Evolutionary conservation across 2,113 vertebrate genomes (phyloP).

Genomic region (Tricholaema leucomelas): DNA sequence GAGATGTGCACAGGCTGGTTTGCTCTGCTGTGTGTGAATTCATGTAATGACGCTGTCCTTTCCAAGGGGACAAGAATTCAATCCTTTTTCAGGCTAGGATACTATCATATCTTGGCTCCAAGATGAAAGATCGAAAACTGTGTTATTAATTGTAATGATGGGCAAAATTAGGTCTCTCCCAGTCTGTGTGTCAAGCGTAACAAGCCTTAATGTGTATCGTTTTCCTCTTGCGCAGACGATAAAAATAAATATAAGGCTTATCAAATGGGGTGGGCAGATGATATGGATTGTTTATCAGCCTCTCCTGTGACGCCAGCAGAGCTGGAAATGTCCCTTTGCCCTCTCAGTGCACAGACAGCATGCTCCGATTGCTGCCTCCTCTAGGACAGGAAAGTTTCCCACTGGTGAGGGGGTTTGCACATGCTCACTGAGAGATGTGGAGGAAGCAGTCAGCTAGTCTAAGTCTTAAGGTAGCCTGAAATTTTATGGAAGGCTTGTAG

Average conservation of each 20-base stretch:
- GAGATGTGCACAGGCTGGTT: not conserved
- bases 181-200: not conserved
- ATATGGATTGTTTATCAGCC: conserved; percentile 13
- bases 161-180: not conserved
- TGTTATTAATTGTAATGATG: not conserved
- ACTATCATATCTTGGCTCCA: not conserved
- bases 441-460: not conserved
- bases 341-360: not conserved
- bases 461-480: not conserved
- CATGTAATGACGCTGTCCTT: not conserved
- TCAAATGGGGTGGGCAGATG: not conserved
- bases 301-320: not conserved
- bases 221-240: not conserved
- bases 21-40: not conserved
- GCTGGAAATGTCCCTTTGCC: not conserved
- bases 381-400: not conserved
- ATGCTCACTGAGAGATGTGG: not conserved
- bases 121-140: not conserved
- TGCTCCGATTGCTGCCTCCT: not conserved
- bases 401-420: not conserved
- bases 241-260: not conserved
- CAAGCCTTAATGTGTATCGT: fast-evolving
- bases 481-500: not conserved
- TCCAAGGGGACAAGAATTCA: not conserved
- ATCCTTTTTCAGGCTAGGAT: not conserved